These are phyloP conservation scores for Drosophila niveifrons DNA, from an alignment of 2,888 invertebrate species.

Conservation along the genomic window DNA sequence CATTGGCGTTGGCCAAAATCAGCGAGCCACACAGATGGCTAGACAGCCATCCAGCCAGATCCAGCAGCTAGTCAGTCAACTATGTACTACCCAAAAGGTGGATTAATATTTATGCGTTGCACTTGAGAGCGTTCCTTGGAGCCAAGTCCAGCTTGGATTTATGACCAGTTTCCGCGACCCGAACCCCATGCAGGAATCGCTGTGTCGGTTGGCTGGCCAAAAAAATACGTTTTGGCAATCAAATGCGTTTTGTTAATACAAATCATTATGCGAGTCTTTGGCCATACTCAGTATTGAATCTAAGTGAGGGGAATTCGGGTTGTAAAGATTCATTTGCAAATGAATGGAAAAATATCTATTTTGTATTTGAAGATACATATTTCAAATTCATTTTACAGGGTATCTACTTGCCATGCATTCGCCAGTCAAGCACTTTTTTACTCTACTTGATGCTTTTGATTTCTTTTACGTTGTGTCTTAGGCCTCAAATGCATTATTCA, in stretches of 20 bases:
- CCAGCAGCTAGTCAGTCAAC: neutral
- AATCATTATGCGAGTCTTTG: conserved; percentile 40
- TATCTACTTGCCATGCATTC: neutral
- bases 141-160: conserved; percentile 53
- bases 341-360: too few species aligned
- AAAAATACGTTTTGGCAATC: conserved; percentile 9
- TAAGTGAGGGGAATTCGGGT: neutral
- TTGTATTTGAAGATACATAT: too few species aligned
- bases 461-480: conserved; percentile 11
- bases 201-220: conserved; percentile 13
- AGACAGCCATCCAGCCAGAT: neutral
- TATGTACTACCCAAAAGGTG: neutral
- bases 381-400: too few species aligned
- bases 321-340: too few species aligned
- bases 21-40: conserved; percentile 25
- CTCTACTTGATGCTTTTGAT: neutral
- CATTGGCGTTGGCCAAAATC: conserved; percentile 63
- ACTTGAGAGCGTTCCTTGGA: conserved; percentile 68
- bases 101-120: conserved; percentile 78
- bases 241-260: conserved; percentile 72
- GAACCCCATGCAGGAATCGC: conserved; percentile 14
- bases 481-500: conserved; percentile 69
- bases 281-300: conserved; percentile 2
- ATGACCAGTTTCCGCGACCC: conserved; percentile 73
- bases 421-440: neutral